A percentile compares a stretch with the other conserved stretches of the same genome.
Evolutionary conservation across 2,888 invertebrate genomes (phyloP).

Genomic region (Sesia apiformis): DNA sequence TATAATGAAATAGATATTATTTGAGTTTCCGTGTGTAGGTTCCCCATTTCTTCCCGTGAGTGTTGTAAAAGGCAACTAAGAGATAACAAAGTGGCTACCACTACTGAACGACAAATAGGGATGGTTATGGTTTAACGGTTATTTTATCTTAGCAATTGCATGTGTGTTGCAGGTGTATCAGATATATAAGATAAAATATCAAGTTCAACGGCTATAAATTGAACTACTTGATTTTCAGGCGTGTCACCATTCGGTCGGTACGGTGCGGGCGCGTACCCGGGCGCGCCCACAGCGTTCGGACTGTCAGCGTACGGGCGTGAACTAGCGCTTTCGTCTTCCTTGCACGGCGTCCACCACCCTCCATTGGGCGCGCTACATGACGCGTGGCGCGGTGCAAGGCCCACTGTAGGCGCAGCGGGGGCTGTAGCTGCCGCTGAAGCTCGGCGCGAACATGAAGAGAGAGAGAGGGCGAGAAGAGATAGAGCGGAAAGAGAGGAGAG

Average conservation of each 20-base stretch:
- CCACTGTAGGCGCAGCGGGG: slow-evolving; percentile 18
- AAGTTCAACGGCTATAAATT: not conserved
- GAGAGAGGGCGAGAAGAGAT: slow-evolving; percentile 64
- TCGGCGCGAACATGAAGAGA: slow-evolving; percentile 72
- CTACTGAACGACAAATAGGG: too few relatives aligned
- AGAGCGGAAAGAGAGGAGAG: slow-evolving; percentile 75
- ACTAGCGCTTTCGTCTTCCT: slow-evolving; percentile 69
- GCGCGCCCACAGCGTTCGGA: slow-evolving; percentile 77
- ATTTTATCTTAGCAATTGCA: too few relatives aligned
- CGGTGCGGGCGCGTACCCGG: slow-evolving; percentile 77
- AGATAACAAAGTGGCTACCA: too few relatives aligned
- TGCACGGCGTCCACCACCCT: slow-evolving; percentile 79
- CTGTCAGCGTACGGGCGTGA: slow-evolving; percentile 83
- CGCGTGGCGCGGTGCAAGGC: slow-evolving; percentile 48
- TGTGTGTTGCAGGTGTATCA: too few relatives aligned
- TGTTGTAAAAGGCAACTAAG: too few relatives aligned
- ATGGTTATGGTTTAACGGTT: too few relatives aligned
- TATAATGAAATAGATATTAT: too few relatives aligned
- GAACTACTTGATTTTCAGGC: slow-evolving; percentile 32
- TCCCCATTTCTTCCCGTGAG: too few relatives aligned
- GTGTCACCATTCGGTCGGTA: slow-evolving; percentile 89
- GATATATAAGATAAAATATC: too few relatives aligned
- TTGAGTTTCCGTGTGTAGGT: too few relatives aligned
- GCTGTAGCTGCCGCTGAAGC: slow-evolving; percentile 44
- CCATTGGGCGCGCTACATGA: slow-evolving; percentile 61